Conservation (phyloP, 2,113 vertebrate species). For the Phrynosoma platyrhinos region DNA sequence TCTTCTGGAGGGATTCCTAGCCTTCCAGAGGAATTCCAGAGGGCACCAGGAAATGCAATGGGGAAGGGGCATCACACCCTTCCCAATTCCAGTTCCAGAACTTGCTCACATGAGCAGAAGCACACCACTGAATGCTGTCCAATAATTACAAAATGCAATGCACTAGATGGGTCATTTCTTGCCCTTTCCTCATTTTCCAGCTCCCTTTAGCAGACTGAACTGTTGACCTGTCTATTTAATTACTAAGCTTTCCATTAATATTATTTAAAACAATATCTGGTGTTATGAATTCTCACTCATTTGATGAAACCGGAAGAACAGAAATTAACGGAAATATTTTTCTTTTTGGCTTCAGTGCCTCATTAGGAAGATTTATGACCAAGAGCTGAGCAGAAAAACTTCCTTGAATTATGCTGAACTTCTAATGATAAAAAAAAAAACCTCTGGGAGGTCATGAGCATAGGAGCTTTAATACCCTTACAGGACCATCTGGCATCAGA, state of each 20-base stretch:
- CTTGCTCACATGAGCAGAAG: too few relatives aligned
- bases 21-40: too few relatives aligned
- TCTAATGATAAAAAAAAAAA: slow-evolving; percentile 68
- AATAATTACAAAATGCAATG: slow-evolving; percentile 22
- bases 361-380: slow-evolving; percentile 67
- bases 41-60: too few relatives aligned
- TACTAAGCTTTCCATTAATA: slow-evolving; percentile 54
- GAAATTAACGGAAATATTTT: slow-evolving; percentile 59
- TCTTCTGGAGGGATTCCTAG: background rate
- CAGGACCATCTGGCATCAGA: slow-evolving; percentile 69
- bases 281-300: slow-evolving; percentile 52
- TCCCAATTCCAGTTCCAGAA: background rate
- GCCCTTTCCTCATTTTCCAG: slow-evolving; percentile 6
- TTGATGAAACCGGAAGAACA: slow-evolving; percentile 41
- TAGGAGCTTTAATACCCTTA: slow-evolving; percentile 65
- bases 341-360: slow-evolving; percentile 59
- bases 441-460: slow-evolving; percentile 64
- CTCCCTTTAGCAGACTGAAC: slow-evolving; percentile 40
- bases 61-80: background rate
- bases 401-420: slow-evolving; percentile 69
- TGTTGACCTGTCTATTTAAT: slow-evolving; percentile 52
- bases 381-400: slow-evolving; percentile 52
- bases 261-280: slow-evolving; percentile 50
- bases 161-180: slow-evolving; percentile 1
- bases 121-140: background rate